These are phyloP conservation scores for Phasia obesa DNA, from an alignment of 2,888 invertebrate species.

Conservation along the genomic window DNA sequence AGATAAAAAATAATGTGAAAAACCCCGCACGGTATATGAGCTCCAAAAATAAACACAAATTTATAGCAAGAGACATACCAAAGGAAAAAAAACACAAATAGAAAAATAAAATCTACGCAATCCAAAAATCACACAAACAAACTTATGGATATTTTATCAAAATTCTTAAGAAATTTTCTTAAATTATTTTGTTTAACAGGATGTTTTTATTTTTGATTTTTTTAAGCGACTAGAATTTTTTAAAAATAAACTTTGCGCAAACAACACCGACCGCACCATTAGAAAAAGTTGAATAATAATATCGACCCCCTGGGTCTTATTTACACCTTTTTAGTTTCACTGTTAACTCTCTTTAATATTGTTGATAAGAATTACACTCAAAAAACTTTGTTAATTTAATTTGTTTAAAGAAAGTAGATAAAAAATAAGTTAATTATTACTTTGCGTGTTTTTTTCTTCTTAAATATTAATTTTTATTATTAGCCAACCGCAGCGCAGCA, in stretches of 20 bases:
- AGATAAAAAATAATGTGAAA: constrained; percentile 52
- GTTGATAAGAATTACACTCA: constrained; percentile 14
- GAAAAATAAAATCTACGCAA: constrained; percentile 39
- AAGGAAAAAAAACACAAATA: constrained; percentile 29
- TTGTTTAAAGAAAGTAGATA: neutral
- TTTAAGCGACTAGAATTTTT: neutral
- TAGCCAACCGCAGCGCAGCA: constrained; percentile 73
- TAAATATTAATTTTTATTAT: constrained; percentile 62
- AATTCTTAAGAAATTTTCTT: neutral
- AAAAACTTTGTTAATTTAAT: constrained; percentile 21
- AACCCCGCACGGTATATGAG: constrained; percentile 64
- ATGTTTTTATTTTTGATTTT: neutral
- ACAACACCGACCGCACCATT: neutral
- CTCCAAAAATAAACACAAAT: constrained; percentile 71
- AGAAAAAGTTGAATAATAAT: constrained; percentile 13
- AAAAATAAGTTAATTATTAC: constrained; percentile 37
- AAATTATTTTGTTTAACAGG: neutral
- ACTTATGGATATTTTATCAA: constrained; percentile 2
- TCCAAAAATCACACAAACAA: constrained; percentile 30
- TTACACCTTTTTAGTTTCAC: constrained; percentile 14
- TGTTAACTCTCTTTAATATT: constrained; percentile 7
- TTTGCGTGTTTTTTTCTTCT: constrained; percentile 47
- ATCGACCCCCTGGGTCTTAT: constrained; percentile 29
- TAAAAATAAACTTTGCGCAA: constrained; percentile 5
- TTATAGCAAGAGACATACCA: constrained; percentile 36